Conservation (phyloP, 2,888 invertebrate genomes). For the Parnassius orleans region DNA sequence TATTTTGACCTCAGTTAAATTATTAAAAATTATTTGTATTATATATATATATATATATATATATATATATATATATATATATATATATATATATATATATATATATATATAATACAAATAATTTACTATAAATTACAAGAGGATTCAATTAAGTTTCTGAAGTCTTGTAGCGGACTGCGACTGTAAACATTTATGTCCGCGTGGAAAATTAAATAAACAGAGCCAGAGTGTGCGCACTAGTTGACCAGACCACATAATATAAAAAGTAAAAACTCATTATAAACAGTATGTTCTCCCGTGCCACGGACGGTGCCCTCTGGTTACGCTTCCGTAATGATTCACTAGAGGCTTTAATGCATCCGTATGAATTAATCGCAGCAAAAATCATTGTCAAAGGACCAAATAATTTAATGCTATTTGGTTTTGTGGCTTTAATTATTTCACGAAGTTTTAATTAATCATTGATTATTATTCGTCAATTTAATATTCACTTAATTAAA, state of each 20-base stretch:
- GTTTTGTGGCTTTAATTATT: background rate
- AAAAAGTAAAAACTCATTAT: conserved; percentile 13
- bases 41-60: no score
- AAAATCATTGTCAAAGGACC: conserved; percentile 19
- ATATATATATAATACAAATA: no score
- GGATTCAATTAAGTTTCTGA: conserved; percentile 26
- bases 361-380: conserved; percentile 38
- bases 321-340: conserved; percentile 63
- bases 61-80: no score
- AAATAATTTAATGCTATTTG: conserved; percentile 7
- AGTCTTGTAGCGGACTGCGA: conserved; percentile 30
- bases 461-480: no score
- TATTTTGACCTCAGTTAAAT: background rate
- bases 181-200: conserved; percentile 41
- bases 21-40: no score
- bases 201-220: conserved; percentile 52
- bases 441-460: background rate
- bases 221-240: conserved; percentile 39
- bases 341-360: conserved; percentile 51
- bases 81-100: no score
- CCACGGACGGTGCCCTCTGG: conserved; percentile 50
- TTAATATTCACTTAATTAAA: no score
- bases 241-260: conserved; percentile 18
- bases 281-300: conserved; percentile 20
- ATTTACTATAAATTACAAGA: background rate